phyloP scores from a whole-genome alignment of 2,113 vertebrate species.

The Eublepharis macularius region DNA sequence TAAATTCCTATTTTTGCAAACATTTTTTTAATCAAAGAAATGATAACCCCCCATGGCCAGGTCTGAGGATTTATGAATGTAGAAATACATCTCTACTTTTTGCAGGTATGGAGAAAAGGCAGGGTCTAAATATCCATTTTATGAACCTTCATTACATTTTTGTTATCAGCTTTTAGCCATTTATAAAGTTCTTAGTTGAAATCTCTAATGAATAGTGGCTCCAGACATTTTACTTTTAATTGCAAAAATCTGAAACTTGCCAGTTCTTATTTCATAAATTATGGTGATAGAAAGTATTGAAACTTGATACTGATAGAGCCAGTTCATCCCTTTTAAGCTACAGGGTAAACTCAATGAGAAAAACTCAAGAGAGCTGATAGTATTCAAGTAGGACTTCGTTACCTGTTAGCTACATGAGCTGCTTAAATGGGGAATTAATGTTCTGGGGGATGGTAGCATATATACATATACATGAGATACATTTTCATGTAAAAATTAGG shows the following conservation, averaged over 20 bases:
- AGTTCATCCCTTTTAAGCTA: slow-evolving; percentile 12
- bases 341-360: not conserved
- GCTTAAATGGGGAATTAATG: not conserved
- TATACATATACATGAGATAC: slow-evolving; percentile 27
- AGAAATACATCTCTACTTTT: slow-evolving; percentile 9
- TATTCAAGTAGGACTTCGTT: slow-evolving; percentile 1
- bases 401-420: slow-evolving; percentile 28
- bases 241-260: not conserved
- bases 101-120: not conserved
- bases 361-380: not conserved
- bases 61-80: fast-evolving
- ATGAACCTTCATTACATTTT: slow-evolving; percentile 31
- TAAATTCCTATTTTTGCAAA: not conserved
- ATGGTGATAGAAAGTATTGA: slow-evolving; percentile 9
- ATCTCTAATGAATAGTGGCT: slow-evolving; percentile 4
- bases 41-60: not conserved
- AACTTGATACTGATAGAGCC: not conserved
- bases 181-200: slow-evolving; percentile 18
- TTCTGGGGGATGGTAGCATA: not conserved
- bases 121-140: not conserved
- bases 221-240: slow-evolving; percentile 16
- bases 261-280: slow-evolving; percentile 9
- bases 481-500: slow-evolving; percentile 58
- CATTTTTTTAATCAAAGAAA: not conserved
- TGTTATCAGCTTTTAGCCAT: slow-evolving; percentile 10